Evolutionary conservation across 2,797 vertebrate species (phyloP).

Genomic region (Halcyon chelicuti): DNA sequence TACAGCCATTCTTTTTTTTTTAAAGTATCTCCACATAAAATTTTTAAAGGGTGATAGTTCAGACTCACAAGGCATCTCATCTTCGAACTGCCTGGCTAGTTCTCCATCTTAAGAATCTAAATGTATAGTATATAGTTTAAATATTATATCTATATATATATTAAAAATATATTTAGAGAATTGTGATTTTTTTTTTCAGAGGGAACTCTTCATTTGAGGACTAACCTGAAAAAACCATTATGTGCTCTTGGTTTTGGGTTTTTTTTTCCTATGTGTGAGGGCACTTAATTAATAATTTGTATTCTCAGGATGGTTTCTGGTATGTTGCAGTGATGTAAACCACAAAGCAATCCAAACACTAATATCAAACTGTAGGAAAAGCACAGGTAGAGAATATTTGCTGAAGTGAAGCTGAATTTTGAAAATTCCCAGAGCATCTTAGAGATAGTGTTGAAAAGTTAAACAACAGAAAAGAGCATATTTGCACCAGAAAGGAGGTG

Average conservation of each 20-base stretch:
- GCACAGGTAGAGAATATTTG: slow-evolving; percentile 8
- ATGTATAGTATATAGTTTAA: background rate
- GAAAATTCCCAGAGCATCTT: background rate
- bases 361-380: slow-evolving; percentile 42
- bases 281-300: background rate
- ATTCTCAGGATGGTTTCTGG: slow-evolving; percentile 14
- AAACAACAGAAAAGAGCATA: background rate
- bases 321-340: background rate
- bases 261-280: background rate
- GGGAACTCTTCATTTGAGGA: background rate
- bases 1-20: background rate
- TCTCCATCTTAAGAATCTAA: background rate
- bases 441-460: background rate
- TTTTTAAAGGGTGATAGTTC: background rate
- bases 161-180: background rate
- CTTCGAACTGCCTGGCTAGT: background rate
- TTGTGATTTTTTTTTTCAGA: background rate
- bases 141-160: background rate
- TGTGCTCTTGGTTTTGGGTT: background rate
- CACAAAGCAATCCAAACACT: slow-evolving; percentile 28
- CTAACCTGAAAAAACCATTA: background rate
- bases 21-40: background rate
- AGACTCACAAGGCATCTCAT: background rate
- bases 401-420: background rate
- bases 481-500: background rate